These are phyloP conservation scores for Xiphias gladius DNA, from an alignment of 2,113 vertebrate genomes.

Conservation along the genomic window DNA sequence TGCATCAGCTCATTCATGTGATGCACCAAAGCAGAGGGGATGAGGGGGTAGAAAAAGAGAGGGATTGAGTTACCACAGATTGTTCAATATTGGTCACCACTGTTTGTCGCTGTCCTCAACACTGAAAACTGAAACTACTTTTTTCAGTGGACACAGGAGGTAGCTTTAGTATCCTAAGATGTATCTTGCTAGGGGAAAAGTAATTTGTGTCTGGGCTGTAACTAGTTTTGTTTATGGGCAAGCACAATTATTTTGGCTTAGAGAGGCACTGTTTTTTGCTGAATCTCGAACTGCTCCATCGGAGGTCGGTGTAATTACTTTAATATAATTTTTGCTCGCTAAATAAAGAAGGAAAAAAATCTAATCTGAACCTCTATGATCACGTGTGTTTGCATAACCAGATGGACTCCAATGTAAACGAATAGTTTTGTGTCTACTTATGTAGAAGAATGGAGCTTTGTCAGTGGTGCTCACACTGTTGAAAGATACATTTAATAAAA, in stretches of 20 bases:
- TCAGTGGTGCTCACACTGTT: not conserved
- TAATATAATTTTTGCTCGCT: no score
- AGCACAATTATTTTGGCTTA: not conserved
- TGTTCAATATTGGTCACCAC: conserved; percentile 17
- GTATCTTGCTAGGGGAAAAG: not conserved
- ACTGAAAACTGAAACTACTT: not conserved
- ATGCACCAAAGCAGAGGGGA: conserved; percentile 38
- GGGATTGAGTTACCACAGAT: conserved; percentile 28
- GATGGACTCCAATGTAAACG: not conserved
- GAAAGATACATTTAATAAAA: not conserved
- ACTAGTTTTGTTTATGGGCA: not conserved
- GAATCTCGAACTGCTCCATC: not conserved
- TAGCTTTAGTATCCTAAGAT: not conserved
- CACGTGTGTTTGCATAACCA: not conserved
- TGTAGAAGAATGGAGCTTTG: not conserved
- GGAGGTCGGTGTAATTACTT: no score
- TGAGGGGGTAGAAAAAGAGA: not conserved
- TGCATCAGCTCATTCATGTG: conserved; percentile 56
- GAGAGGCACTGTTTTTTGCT: not conserved
- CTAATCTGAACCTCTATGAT: not conserved
- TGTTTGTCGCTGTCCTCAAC: not conserved
- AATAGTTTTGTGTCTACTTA: no score
- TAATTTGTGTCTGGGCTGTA: not conserved
- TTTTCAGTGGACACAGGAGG: not conserved
- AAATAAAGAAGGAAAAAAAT: not conserved